Percentiles rank a stretch among this genome's conserved stretches.
Conservation (phyloP, 2,113 vertebrate genomes). For the Pygoscelis antarcticus region DNA sequence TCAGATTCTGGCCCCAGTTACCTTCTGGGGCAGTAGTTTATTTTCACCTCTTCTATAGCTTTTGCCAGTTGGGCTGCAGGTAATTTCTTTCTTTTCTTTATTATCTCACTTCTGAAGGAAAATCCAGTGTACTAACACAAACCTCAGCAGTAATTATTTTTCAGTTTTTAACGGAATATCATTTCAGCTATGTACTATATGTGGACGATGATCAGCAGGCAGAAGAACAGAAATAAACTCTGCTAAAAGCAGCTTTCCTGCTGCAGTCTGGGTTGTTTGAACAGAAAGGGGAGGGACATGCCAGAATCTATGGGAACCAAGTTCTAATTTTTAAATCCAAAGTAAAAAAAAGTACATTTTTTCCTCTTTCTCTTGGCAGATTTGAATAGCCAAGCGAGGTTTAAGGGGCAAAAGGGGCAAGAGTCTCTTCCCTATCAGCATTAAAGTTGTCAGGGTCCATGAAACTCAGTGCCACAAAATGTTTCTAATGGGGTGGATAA, state of each 20-base stretch:
- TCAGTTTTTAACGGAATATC: fast-evolving
- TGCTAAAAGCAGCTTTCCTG: not conserved
- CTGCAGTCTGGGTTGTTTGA: not conserved
- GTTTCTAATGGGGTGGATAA: not conserved
- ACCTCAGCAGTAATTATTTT: not conserved
- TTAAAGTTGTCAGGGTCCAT: not conserved
- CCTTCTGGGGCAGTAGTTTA: not conserved
- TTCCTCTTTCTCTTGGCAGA: not conserved
- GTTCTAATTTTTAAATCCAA: not conserved
- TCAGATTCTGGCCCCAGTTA: not conserved
- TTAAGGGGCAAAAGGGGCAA: not conserved
- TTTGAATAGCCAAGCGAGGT: not conserved
- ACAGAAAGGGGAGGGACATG: not conserved
- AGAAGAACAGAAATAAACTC: not conserved
- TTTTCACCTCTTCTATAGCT: not conserved
- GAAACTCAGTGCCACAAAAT: not conserved
- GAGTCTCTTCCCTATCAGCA: not conserved
- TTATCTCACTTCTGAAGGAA: not conserved
- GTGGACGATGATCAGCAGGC: not conserved
- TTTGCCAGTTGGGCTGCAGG: not conserved
- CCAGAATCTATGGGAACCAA: not conserved
- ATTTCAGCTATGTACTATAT: not conserved
- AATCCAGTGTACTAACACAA: not conserved
- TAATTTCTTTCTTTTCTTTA: not conserved
- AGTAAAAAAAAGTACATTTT: not conserved